Base-by-base conservation (phyloP, 2,888 invertebrate species). In the Papilio protenor region DNA sequence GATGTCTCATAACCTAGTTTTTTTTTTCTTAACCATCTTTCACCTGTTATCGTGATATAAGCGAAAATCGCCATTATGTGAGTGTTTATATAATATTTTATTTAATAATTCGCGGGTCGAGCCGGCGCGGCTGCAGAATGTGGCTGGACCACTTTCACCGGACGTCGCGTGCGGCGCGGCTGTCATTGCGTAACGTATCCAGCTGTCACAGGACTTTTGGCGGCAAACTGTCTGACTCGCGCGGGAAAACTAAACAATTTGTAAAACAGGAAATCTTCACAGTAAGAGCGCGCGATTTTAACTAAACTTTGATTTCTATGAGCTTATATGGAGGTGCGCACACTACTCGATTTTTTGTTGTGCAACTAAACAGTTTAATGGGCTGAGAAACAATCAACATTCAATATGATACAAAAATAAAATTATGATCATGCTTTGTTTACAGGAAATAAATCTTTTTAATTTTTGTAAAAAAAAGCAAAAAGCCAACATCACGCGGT, bases 201-300 rank as follows among this genome's bases (percentile, higher is more conserved):
- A 79, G 82, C 85, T 87, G 82, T 77, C 82, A 82, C 80, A 82
- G 83, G 81, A 77, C 77, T 81, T 88, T 88, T 86, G 91, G 92
- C 92, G 92, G 89, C 92, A 90, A 82, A 87, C 91, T 73, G 92
- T 92, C 92, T 92, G 88, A 83, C 79, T 76, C 64, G 40, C n/a
- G 47, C 18, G 71, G 27, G 21, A 71, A 49, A 71, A 52, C 45
- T 40, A 69, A 66, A 45, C 21, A 69, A 69, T 69, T 69, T 45
- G 18, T 33, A n/a, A 45, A 69, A n/a, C n/a, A 66, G 18, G 40
- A 66, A 66, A 18, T 23, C 23, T 8, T 61, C 61, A 27, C 61
- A 33, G 61, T 33, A 18, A 11, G 33, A 33, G 4, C 33, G 6
- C 0, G 33, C 33, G 33, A 3, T 33, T 12, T 47, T 47, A 2